phyloP scores from a whole-genome alignment of 2,797 vertebrate species.

The Mareca strepera region DNA sequence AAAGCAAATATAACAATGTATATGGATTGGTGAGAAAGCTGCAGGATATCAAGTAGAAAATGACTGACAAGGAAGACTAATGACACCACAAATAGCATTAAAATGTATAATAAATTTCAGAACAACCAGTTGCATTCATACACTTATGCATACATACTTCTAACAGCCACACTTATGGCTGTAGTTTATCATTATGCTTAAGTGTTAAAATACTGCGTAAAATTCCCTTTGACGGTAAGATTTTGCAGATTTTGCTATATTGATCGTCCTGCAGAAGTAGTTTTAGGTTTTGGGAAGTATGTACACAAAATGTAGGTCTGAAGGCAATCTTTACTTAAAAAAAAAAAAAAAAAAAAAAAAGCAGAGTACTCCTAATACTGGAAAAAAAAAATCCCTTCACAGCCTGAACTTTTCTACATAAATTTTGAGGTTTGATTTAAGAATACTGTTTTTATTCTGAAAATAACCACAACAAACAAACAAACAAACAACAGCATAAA shows the following conservation, averaged over 20 bases:
- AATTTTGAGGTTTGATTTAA: background rate
- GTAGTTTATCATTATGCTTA: background rate
- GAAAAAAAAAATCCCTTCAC: background rate
- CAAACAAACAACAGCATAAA: rapidly evolving
- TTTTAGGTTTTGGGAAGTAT: background rate
- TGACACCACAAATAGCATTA: background rate
- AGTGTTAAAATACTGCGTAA: background rate
- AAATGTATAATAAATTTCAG: background rate
- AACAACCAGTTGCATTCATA: background rate
- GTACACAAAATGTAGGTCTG: background rate
- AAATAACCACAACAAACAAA: background rate
- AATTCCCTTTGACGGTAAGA: background rate
- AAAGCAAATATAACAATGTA: background rate
- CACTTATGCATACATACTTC: background rate
- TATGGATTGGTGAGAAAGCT: background rate
- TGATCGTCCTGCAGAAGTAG: background rate
- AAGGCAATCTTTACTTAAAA: background rate
- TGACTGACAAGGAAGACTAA: constrained; percentile 2
- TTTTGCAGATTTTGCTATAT: background rate
- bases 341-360: too few species aligned
- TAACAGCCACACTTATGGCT: background rate
- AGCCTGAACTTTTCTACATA: background rate
- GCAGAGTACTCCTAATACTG: background rate
- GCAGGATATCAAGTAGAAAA: background rate
- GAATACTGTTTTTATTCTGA: background rate